A percentile compares a stretch with the other conserved stretches of the same genome.
phyloP scores from a whole-genome alignment of 2,888 invertebrate species.

The Dyspetes luteomarginatus region DNA sequence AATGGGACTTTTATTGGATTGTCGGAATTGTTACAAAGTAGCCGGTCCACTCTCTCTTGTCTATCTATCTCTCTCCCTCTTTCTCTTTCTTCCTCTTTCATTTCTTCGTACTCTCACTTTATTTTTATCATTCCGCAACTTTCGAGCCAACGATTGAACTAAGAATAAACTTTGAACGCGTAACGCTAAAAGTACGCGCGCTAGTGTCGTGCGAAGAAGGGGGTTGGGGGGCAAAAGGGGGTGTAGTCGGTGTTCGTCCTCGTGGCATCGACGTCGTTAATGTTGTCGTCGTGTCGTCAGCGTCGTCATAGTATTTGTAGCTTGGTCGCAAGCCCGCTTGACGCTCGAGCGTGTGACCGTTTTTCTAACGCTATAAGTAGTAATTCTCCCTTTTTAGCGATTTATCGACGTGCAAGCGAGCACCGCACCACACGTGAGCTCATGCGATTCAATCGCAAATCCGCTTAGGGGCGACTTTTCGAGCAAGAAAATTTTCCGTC shows the following conservation, averaged over 20 bases:
- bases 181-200: conserved; percentile 22
- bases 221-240: not conserved
- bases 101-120: conserved; percentile 9
- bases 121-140: conserved; percentile 62
- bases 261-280: conserved; percentile 6
- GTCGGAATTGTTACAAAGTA: not conserved
- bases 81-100: not conserved
- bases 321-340: conserved; percentile 2
- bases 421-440: not conserved
- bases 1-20: not conserved
- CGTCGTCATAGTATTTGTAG: conserved; percentile 24
- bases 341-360: conserved; percentile 28
- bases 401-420: conserved; percentile 55
- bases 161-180: conserved; percentile 60
- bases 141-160: conserved; percentile 62
- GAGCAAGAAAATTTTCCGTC: conserved; percentile 22
- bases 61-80: not conserved
- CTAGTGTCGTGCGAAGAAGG: conserved; percentile 12
- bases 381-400: conserved; percentile 55
- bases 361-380: conserved; percentile 41
- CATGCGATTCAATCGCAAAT: conserved; percentile 44
- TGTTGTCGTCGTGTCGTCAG: conserved; percentile 17
- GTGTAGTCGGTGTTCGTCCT: conserved; percentile 7
- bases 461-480: conserved; percentile 39
- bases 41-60: not conserved